Evolutionary conservation across 2,797 vertebrate genomes (phyloP).

Genomic region (Nannoperca obscura): DNA sequence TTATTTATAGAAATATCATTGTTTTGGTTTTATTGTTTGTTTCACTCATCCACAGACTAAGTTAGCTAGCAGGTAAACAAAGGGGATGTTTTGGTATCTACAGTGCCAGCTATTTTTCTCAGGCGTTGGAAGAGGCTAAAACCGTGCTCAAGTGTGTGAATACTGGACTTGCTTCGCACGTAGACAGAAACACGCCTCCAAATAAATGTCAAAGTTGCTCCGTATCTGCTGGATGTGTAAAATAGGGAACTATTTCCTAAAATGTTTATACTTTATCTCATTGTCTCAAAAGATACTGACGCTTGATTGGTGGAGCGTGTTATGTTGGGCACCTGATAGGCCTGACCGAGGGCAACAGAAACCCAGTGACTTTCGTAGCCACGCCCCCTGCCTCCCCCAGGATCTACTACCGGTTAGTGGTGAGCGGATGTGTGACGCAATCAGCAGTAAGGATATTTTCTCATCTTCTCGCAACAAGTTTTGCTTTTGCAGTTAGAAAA

Average conservation of each 20-base stretch:
- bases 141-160: background rate
- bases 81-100: too few species aligned
- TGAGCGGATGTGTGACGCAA: conserved; percentile 59
- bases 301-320: background rate
- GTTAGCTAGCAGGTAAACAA: background rate
- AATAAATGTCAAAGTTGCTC: background rate
- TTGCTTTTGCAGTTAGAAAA: background rate
- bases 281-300: background rate
- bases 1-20: too few species aligned
- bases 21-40: background rate
- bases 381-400: conserved; percentile 6
- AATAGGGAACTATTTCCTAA: background rate
- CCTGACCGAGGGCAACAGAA: background rate
- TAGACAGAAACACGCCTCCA: background rate
- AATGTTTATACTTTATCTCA: background rate
- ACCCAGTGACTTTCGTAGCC: rapidly evolving
- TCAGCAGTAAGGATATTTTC: conserved; percentile 23
- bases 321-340: background rate
- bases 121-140: background rate
- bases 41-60: background rate
- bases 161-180: background rate
- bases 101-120: background rate
- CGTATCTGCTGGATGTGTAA: background rate
- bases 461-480: conserved; percentile 29
- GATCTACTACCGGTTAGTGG: conserved; percentile 37